Percentiles rank a stretch among this genome's conserved stretches.
These are phyloP conservation scores for Pseudolaguvia tuberculata DNA, from an alignment of 2,113 vertebrate species.

Conservation along the genomic window DNA sequence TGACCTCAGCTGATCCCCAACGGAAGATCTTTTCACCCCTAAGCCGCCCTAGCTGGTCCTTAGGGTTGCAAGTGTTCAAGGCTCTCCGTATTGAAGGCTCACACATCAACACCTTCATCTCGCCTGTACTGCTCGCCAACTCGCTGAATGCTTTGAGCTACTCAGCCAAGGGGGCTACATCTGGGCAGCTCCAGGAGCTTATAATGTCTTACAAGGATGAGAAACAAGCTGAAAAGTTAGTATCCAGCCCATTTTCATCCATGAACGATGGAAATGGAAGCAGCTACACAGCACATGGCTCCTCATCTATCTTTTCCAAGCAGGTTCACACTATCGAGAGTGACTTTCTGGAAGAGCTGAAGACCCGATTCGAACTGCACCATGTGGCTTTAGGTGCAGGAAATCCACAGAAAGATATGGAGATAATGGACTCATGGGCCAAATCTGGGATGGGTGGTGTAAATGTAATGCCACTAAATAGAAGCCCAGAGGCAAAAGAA, in stretches of 20 bases:
- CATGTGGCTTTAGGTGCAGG: constrained; percentile 53
- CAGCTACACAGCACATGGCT: constrained; percentile 50
- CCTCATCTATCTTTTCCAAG: constrained; percentile 59
- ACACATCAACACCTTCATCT: constrained; percentile 55
- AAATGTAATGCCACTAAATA: constrained; percentile 42
- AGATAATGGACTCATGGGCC: constrained; percentile 58
- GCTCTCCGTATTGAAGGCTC: constrained; percentile 45
- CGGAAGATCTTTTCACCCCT: constrained; percentile 32
- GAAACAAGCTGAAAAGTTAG: constrained; percentile 22
- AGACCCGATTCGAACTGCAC: constrained; percentile 47
- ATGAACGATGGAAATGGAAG: constrained; percentile 45
- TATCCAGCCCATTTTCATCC: constrained; percentile 46
- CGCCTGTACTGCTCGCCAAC: constrained; percentile 57
- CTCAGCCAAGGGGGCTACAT: constrained; percentile 53
- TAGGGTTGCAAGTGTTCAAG: constrained; percentile 59
- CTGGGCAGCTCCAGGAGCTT: constrained; percentile 54
- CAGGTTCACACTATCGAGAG: constrained; percentile 41
- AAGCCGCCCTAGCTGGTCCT: constrained; percentile 59
- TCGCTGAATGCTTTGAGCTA: constrained; percentile 52
- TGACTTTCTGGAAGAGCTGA: constrained; percentile 52
- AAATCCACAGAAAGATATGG: constrained; percentile 51
- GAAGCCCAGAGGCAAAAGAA: constrained; percentile 46
- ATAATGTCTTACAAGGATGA: constrained; percentile 28
- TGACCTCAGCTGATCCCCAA: neutral
- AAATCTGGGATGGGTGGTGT: constrained; percentile 47